A percentile compares a stretch with the other conserved stretches of the same genome.
These are phyloP conservation scores for Procavia capensis DNA, from an alignment of 2,113 vertebrate species.

Conservation along the genomic window DNA sequence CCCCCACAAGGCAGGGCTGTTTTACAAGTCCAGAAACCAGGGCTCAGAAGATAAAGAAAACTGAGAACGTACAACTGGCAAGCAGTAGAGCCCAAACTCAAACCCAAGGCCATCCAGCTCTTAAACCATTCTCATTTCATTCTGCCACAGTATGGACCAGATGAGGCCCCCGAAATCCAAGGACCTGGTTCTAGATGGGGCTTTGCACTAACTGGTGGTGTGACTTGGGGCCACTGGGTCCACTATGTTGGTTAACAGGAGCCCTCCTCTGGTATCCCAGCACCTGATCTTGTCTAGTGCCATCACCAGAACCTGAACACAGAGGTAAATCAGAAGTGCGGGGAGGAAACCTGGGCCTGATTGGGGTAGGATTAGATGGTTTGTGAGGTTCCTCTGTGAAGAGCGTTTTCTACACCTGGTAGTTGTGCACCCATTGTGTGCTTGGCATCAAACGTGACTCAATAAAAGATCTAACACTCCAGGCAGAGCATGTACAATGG, in stretches of 20 bases:
- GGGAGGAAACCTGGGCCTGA: not conserved
- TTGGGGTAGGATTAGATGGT: not conserved
- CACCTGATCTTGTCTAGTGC: not conserved
- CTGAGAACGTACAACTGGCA: not conserved
- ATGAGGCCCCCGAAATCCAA: not conserved
- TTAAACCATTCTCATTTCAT: not conserved
- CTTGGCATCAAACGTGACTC: not conserved
- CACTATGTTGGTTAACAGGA: not conserved
- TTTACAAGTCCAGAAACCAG: not conserved
- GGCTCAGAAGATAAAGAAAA: not conserved
- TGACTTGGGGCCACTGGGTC: not conserved
- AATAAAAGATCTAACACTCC: not conserved
- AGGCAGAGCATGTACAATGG: not conserved
- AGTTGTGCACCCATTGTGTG: not conserved
- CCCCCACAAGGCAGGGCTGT: not conserved
- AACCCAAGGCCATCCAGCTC: not conserved
- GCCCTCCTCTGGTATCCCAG: not conserved
- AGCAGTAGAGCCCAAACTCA: not conserved
- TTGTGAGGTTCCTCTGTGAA: not conserved
- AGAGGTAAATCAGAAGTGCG: not conserved
- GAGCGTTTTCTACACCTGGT: accelerated
- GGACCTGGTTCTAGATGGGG: not conserved
- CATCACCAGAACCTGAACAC: not conserved
- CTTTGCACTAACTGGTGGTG: not conserved
- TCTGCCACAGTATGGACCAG: accelerated